Percentiles rank a stretch among this genome's conserved stretches.
These are phyloP conservation scores for Spisula solida DNA, from an alignment of 2,888 invertebrate species.

Conservation along the genomic window DNA sequence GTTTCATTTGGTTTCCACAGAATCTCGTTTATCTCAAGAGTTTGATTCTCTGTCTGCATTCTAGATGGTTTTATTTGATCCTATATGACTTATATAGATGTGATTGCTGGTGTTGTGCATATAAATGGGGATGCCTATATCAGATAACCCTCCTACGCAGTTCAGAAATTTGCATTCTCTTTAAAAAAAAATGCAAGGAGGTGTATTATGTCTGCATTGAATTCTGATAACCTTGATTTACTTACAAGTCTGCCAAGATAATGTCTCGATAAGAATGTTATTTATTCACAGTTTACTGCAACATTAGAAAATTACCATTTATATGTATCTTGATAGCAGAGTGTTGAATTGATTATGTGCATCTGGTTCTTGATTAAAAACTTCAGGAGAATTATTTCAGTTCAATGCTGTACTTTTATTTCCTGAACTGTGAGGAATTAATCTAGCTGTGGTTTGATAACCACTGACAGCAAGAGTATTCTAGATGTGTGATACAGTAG, in stretches of 20 bases:
- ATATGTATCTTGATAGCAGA: not conserved
- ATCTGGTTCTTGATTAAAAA: not conserved
- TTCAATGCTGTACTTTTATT: not conserved
- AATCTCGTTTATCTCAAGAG: too few species aligned
- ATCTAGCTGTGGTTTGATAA: not conserved
- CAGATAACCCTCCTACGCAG: too few species aligned
- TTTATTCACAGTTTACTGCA: constrained; percentile 4
- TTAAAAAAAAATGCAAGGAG: too few species aligned
- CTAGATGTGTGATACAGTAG: too few species aligned
- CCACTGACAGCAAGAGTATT: not conserved
- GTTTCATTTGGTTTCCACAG: too few species aligned
- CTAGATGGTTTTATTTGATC: too few species aligned
- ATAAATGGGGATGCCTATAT: too few species aligned
- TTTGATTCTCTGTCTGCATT: too few species aligned
- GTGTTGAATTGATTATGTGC: not conserved
- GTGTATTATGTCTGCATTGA: too few species aligned
- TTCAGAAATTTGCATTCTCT: too few species aligned
- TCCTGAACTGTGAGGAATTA: not conserved
- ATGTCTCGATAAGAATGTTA: not conserved
- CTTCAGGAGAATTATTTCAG: not conserved
- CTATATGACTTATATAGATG: too few species aligned
- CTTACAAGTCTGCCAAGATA: not conserved
- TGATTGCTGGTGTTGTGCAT: too few species aligned
- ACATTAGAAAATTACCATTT: not conserved
- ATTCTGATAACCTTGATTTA: not conserved